A percentile compares a stretch with the other conserved stretches of the same genome.
Conservation (phyloP, 2,113 vertebrate genomes). For the Diphyllodes magnificus region DNA sequence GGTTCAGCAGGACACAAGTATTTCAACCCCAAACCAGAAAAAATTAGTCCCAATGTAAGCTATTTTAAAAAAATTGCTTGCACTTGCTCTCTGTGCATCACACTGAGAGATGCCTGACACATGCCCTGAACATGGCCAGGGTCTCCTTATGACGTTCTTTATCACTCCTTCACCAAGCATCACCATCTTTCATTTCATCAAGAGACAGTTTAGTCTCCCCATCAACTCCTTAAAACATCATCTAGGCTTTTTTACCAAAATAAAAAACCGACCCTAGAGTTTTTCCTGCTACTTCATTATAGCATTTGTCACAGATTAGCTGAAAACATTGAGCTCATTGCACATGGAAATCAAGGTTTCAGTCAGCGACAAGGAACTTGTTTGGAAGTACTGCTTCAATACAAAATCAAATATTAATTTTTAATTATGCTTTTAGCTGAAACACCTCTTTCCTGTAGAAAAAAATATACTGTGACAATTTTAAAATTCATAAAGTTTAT, state of each 20-base stretch:
- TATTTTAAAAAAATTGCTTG: not conserved
- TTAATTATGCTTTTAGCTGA: not conserved
- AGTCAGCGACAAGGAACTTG: not conserved
- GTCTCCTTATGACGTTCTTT: not conserved
- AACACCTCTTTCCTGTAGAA: not conserved
- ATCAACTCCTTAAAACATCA: not conserved
- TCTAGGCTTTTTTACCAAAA: not conserved
- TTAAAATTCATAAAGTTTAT: not conserved
- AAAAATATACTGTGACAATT: not conserved
- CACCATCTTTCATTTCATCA: not conserved
- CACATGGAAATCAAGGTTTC: not conserved
- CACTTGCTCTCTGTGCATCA: not conserved
- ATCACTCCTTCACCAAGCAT: not conserved
- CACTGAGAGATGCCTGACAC: not conserved
- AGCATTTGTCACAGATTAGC: not conserved
- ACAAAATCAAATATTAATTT: not conserved
- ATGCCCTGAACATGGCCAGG: not conserved
- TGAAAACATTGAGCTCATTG: not conserved
- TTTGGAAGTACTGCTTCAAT: not conserved
- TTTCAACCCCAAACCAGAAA: constrained; percentile 6
- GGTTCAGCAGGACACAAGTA: constrained; percentile 17
- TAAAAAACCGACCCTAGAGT: not conserved
- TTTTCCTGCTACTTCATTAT: not conserved
- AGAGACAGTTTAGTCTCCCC: not conserved
- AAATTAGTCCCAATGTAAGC: not conserved